Conservation (phyloP, 2,888 invertebrate genomes). For the Itoplectis maculator region DNA sequence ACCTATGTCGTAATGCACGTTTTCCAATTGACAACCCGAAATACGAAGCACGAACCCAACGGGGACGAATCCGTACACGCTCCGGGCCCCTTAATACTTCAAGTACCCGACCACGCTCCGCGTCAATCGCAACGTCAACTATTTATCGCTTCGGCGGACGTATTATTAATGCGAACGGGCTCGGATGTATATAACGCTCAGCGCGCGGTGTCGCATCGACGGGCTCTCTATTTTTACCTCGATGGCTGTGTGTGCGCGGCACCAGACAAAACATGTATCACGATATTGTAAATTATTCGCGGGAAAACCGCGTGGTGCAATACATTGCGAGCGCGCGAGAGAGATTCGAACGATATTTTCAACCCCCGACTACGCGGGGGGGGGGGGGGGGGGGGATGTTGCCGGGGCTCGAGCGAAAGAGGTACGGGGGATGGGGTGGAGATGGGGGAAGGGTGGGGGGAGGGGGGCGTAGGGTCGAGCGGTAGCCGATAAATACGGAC, state of each 20-base stretch:
- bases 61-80: too few relatives aligned
- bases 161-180: not conserved
- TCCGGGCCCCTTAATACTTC: too few relatives aligned
- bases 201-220: not conserved
- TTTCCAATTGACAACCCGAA: too few relatives aligned
- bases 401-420: too few relatives aligned
- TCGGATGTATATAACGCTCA: too few relatives aligned
- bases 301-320: constrained; percentile 48
- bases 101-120: too few relatives aligned
- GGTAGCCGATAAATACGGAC: constrained; percentile 77
- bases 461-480: constrained; percentile 59
- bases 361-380: constrained; percentile 50
- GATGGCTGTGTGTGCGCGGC: not conserved
- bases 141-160: not conserved
- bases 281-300: constrained; percentile 59
- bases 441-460: constrained; percentile 30
- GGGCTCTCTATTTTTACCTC: not conserved
- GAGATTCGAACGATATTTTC: constrained; percentile 61
- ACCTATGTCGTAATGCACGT: too few relatives aligned
- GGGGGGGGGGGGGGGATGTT: constrained; percentile 12
- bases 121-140: not conserved
- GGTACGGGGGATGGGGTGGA: constrained; percentile 22
- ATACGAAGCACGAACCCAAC: too few relatives aligned
- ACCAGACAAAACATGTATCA: constrained; percentile 37
- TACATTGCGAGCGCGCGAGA: constrained; percentile 37